Evolutionary conservation across 2,888 invertebrate genomes (phyloP).

Genomic region (Anoplius nigerrimus): DNA sequence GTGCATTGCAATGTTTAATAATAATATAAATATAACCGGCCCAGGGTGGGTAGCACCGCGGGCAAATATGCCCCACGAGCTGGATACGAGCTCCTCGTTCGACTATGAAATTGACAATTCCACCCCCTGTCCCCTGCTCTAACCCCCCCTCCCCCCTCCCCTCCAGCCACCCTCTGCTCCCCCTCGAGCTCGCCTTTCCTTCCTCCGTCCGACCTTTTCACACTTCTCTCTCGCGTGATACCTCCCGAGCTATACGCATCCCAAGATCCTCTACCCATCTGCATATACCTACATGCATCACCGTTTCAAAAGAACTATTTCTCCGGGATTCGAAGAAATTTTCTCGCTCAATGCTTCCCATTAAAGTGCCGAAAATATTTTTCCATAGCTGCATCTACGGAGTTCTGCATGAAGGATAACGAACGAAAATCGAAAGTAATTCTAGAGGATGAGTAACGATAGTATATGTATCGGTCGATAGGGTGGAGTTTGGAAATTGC

Average conservation of each 20-base stretch:
- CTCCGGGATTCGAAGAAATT: too few species aligned
- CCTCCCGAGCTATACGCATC: not conserved
- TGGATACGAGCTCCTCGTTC: conserved; percentile 56
- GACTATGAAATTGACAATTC: conserved; percentile 64
- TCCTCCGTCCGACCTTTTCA: conserved; percentile 1
- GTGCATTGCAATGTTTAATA: conserved; percentile 65
- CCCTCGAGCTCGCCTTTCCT: not conserved
- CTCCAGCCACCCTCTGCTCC: too few species aligned
- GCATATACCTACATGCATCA: too few species aligned
- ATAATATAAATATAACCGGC: conserved; percentile 63
- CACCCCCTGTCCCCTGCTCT: conserved; percentile 16
- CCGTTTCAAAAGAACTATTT: too few species aligned
- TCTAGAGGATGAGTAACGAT: too few species aligned
- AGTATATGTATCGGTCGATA: too few species aligned
- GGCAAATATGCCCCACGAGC: conserved; percentile 54
- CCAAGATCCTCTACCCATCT: not conserved
- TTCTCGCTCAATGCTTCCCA: too few species aligned
- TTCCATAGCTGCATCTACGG: too few species aligned
- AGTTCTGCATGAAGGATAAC: too few species aligned
- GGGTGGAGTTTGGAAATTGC: too few species aligned
- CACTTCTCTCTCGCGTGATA: not conserved
- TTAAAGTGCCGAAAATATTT: too few species aligned
- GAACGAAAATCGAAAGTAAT: too few species aligned
- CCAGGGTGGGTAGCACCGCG: conserved; percentile 38
- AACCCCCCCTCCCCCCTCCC: not conserved